Conservation (phyloP, 2,888 invertebrate species). For the Andrena minutula region DNA sequence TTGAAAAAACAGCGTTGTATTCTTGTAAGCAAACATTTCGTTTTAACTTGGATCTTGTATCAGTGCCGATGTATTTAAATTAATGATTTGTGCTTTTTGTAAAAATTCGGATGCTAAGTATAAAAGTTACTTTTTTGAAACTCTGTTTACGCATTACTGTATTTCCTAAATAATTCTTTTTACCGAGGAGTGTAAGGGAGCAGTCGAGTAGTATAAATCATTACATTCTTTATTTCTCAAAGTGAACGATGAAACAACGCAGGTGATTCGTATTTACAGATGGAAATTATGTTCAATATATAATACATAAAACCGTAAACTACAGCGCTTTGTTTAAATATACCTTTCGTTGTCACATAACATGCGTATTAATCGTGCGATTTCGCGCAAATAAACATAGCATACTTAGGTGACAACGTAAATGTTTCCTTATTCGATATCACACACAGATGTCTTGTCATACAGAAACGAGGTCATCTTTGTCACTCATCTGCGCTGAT, state of each 20-base stretch:
- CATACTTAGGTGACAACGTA: slow-evolving; percentile 13
- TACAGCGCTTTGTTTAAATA: slow-evolving; percentile 1
- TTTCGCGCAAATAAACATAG: slow-evolving; percentile 6
- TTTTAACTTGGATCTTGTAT: slow-evolving; percentile 44
- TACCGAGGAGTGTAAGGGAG: background rate
- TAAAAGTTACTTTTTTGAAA: slow-evolving; percentile 45
- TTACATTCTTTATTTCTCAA: slow-evolving; percentile 36
- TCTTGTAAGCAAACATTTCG: slow-evolving; percentile 51
- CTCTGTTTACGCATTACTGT: slow-evolving; percentile 23
- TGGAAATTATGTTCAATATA: slow-evolving; percentile 20
- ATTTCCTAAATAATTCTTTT: slow-evolving; percentile 5
- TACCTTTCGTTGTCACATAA: slow-evolving; percentile 14
- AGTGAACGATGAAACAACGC: slow-evolving; percentile 21
- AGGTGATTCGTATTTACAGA: slow-evolving; percentile 43
- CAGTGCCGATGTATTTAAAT: slow-evolving; percentile 39
- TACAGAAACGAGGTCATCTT: slow-evolving; percentile 78
- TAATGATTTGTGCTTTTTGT: slow-evolving; percentile 54
- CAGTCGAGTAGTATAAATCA: slow-evolving; percentile 1
- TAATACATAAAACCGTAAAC: slow-evolving; percentile 18
- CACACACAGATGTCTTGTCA: slow-evolving; percentile 57
- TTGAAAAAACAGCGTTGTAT: slow-evolving; percentile 54
- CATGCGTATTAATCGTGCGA: background rate
- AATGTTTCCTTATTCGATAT: slow-evolving; percentile 26
- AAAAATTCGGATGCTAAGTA: slow-evolving; percentile 43
- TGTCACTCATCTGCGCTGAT: slow-evolving; percentile 82